These are phyloP conservation scores for Pelobates fuscus DNA, from an alignment of 2,113 vertebrate genomes.

Conservation along the genomic window DNA sequence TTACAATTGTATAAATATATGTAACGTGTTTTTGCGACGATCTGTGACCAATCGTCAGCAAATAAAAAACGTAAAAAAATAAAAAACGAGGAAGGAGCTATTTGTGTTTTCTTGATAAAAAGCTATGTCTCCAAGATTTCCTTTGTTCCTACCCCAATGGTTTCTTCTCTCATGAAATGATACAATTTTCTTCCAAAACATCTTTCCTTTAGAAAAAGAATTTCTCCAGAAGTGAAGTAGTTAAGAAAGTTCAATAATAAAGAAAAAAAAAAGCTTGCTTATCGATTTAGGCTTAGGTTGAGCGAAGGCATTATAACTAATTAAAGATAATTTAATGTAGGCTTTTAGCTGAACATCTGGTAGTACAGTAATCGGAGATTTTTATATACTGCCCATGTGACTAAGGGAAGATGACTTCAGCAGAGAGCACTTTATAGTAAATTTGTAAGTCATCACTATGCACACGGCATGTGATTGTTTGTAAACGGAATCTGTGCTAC, in stretches of 20 bases:
- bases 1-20: too few species aligned
- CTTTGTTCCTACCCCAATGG: too few species aligned
- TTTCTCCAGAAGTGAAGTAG: background rate
- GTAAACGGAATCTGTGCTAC: conserved; percentile 29
- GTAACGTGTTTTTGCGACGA: too few species aligned
- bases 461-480: conserved; percentile 44
- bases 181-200: too few species aligned
- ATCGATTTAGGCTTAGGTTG: conserved; percentile 27
- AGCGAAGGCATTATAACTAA: conserved; percentile 42
- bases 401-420: conserved; percentile 41
- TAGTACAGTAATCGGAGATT: conserved; percentile 35
- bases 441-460: conserved; percentile 31
- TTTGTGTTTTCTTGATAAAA: too few species aligned
- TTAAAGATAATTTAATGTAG: conserved; percentile 46
- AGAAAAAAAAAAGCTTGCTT: background rate
- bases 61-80: too few species aligned
- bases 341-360: conserved; percentile 48
- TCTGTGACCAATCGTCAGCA: too few species aligned
- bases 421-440: conserved; percentile 40
- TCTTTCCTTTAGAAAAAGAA: too few species aligned
- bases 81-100: too few species aligned
- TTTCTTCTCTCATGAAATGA: too few species aligned
- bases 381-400: conserved; percentile 13
- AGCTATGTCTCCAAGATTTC: too few species aligned
- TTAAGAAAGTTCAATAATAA: too few species aligned